Percentiles rank a stretch among this genome's conserved stretches.
phyloP scores from a whole-genome alignment of 2,888 invertebrate species.

The Papilio gigon region DNA sequence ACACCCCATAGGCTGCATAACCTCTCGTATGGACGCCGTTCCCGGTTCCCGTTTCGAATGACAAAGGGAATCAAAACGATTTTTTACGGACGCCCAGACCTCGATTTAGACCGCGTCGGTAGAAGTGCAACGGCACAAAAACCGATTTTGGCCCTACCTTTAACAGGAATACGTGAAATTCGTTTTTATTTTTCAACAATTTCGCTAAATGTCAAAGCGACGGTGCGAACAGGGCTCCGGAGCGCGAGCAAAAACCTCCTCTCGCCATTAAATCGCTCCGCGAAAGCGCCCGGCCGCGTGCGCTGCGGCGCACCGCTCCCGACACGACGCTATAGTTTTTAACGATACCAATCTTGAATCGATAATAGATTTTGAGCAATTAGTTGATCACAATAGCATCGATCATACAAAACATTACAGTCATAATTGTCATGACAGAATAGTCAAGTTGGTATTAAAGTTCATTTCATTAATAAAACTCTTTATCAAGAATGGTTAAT shows the following conservation, averaged over 20 bases:
- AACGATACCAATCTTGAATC: slow-evolving; percentile 59
- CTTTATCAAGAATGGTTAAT: slow-evolving; percentile 36
- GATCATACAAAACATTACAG: slow-evolving; percentile 52
- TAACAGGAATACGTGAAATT: slow-evolving; percentile 57
- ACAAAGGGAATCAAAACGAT: slow-evolving; percentile 52
- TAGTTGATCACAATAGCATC: slow-evolving; percentile 58
- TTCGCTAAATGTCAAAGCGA: slow-evolving; percentile 68
- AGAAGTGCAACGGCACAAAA: slow-evolving; percentile 51
- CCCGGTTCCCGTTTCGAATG: slow-evolving; percentile 51
- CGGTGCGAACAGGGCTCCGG: slow-evolving; percentile 71
- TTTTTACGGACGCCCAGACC: slow-evolving; percentile 37
- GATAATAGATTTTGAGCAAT: slow-evolving; percentile 58
- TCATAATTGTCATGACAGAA: slow-evolving; percentile 35
- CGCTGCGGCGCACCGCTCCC: slow-evolving; percentile 49
- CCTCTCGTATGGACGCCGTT: slow-evolving; percentile 47
- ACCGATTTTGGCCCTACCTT: slow-evolving; percentile 59
- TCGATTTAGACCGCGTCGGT: slow-evolving; percentile 46
- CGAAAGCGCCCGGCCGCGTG: slow-evolving; percentile 45
- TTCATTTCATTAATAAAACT: slow-evolving; percentile 35
- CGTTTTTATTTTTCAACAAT: slow-evolving; percentile 66
- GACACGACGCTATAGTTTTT: slow-evolving; percentile 49
- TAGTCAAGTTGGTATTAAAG: slow-evolving; percentile 23
- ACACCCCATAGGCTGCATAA: slow-evolving; percentile 50
- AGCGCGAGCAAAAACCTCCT: slow-evolving; percentile 71
- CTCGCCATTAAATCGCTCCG: slow-evolving; percentile 46